Percentiles rank a stretch among this genome's conserved stretches.
phyloP scores from a whole-genome alignment of 2,888 invertebrate species.

The Nematopogon swammerdamellus region DNA sequence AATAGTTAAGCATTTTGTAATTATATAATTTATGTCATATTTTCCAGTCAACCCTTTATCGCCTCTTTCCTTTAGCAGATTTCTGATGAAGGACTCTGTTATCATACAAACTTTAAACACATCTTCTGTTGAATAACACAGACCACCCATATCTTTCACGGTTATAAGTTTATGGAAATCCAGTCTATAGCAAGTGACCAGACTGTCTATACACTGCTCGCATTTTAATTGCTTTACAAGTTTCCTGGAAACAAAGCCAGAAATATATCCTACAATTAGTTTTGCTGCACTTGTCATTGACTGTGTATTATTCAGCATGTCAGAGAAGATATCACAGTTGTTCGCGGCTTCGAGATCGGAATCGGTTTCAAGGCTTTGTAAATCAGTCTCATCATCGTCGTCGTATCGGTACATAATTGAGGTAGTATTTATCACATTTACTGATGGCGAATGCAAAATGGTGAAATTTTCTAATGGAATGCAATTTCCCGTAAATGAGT shows the following conservation, averaged over 20 bases:
- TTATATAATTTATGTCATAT: neutral
- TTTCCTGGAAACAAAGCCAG: conserved; percentile 3
- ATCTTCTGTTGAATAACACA: conserved; percentile 10
- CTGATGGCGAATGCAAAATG: neutral
- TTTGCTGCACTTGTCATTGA: neutral
- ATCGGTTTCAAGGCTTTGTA: neutral
- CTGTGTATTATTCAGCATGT: neutral
- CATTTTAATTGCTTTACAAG: conserved; percentile 3
- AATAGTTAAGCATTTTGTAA: neutral
- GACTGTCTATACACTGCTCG: conserved; percentile 6
- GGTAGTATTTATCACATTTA: neutral
- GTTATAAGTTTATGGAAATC: conserved; percentile 11
- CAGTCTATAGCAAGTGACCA: conserved; percentile 7
- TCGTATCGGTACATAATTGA: neutral
- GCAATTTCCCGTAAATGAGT: neutral
- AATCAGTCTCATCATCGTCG: neutral
- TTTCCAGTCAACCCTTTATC: neutral
- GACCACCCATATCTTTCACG: conserved; percentile 11
- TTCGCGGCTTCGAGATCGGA: conserved; percentile 2
- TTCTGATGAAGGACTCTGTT: conserved; percentile 1
- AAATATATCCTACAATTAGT: conserved; percentile 4
- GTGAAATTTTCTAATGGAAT: neutral
- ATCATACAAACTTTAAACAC: conserved; percentile 11
- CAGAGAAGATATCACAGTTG: conserved; percentile 1
- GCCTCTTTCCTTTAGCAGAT: neutral